A percentile compares a stretch with the other conserved stretches of the same genome.
These are phyloP conservation scores for Falco cherrug DNA, from an alignment of 2,797 vertebrate species.

Conservation along the genomic window DNA sequence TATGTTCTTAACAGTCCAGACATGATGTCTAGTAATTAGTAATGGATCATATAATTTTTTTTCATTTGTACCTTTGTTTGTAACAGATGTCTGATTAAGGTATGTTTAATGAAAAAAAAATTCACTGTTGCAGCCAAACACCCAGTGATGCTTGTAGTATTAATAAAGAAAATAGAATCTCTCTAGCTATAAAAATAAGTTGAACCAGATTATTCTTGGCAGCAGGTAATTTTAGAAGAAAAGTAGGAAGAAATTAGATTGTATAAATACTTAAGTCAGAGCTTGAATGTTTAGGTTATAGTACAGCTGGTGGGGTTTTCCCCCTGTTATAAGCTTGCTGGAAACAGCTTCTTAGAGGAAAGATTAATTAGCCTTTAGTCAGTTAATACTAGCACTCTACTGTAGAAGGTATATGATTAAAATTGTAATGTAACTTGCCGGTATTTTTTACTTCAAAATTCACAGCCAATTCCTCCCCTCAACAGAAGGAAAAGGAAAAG, in stretches of 20 bases:
- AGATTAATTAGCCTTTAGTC: not conserved
- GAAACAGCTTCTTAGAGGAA: not conserved
- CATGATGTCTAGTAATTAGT: not conserved
- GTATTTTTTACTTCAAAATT: not conserved
- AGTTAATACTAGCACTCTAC: not conserved
- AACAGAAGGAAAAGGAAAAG: not conserved
- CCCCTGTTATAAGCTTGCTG: not conserved
- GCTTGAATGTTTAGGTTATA: not conserved
- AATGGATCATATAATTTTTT: not conserved
- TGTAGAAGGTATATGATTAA: not conserved
- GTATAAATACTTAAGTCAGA: not conserved
- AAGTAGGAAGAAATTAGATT: not conserved
- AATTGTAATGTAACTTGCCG: not conserved
- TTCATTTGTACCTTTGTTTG: not conserved
- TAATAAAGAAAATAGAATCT: not conserved
- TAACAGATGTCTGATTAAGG: not conserved
- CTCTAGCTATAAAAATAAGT: not conserved
- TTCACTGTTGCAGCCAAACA: not conserved
- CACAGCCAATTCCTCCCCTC: not conserved
- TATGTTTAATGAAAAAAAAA: not conserved
- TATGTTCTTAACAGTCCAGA: constrained; percentile 1
- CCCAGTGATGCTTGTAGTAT: not conserved
- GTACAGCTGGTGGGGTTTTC: not conserved
- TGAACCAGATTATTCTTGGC: not conserved
- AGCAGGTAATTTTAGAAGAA: not conserved